Base-by-base conservation (phyloP, 1,140 invertebrate species). In the Drosophila prosaltans region DNA sequence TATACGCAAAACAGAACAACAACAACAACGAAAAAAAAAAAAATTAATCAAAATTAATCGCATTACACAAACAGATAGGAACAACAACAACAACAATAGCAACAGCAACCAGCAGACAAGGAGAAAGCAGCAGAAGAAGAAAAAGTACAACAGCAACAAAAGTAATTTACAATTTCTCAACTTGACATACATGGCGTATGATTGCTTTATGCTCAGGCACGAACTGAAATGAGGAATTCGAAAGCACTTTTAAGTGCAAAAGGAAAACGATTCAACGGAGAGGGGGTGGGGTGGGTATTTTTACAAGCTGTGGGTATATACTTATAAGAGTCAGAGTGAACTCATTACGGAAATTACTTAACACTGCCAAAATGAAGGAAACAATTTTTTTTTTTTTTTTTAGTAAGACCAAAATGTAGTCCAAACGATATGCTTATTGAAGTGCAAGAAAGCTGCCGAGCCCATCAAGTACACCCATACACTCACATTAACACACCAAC, bases 311-410 rank as follows among this genome's bases (percentile, higher is more conserved):
- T 16, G 16, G 16, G 16, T 16, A 16, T 16, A 16, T 16, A n/a
- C n/a, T n/a, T n/a, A 16, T 21, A 48, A 9, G 9, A 51, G 65
- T 67, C 72, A 75, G 62, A 81, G 68, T 66, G 72, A 78, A 89
- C 84, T 88, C 83, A 88, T 88, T 88, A 88, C 73, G 77, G 84
- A 83, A 88, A 88, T 88, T 88, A 86, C 83, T 88, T 80, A 77
- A 80, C 84, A 78, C 77, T 74, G 68, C 59, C 62, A 69, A 78
- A 71, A 66, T 61, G 74, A 36, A 76, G 73, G 36, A 2, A 74
- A 64, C 72, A 30, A 32, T 43, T 57, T 36, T 36, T 36, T 36
- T 36, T 36, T 36, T 36, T 36, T 7, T 5, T 6, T 24, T 36
- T 59, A 24, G 24, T 28, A 30, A 57, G 45, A 51, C 45, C 8